Evolutionary conservation across 1,140 invertebrate species (phyloP).

Genomic region (Epicauta chinensis): DNA sequence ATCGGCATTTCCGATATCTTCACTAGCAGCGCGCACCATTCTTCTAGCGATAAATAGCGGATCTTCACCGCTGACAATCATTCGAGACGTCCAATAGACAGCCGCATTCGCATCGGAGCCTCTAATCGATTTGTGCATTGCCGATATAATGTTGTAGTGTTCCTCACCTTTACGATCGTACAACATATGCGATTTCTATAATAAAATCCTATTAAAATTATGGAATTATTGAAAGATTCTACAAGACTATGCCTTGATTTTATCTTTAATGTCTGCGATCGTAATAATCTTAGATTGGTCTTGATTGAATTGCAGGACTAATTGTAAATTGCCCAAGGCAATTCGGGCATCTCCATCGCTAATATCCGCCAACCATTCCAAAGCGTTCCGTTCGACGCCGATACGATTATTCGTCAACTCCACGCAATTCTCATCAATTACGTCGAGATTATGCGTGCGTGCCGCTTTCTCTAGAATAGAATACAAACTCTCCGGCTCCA

Average conservation of each 20-base stretch:
- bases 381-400: constrained; percentile 54
- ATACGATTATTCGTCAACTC: constrained; percentile 16
- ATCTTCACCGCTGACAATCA: constrained; percentile 76
- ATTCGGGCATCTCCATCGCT: constrained; percentile 77
- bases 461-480: constrained; percentile 59
- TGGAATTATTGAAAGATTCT: constrained; percentile 1
- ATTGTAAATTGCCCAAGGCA: constrained; percentile 69
- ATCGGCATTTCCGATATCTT: constrained; percentile 61
- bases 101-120: constrained; percentile 75
- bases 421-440: constrained; percentile 30
- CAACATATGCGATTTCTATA: constrained; percentile 62
- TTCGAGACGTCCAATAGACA: constrained; percentile 76
- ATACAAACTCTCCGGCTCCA: constrained; percentile 52
- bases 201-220: constrained; percentile 10
- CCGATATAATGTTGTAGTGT: constrained; percentile 79
- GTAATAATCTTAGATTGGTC: constrained; percentile 44
- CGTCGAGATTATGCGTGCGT: constrained; percentile 26
- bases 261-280: constrained; percentile 58
- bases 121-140: constrained; percentile 79
- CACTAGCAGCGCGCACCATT: constrained; percentile 67
- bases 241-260: constrained; percentile 48
- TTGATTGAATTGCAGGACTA: constrained; percentile 55
- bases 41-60: constrained; percentile 74
- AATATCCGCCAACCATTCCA: constrained; percentile 65
- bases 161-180: constrained; percentile 78